These are phyloP conservation scores for Rhamphomyia laevipes DNA, from an alignment of 2,888 invertebrate species.

Conservation along the genomic window DNA sequence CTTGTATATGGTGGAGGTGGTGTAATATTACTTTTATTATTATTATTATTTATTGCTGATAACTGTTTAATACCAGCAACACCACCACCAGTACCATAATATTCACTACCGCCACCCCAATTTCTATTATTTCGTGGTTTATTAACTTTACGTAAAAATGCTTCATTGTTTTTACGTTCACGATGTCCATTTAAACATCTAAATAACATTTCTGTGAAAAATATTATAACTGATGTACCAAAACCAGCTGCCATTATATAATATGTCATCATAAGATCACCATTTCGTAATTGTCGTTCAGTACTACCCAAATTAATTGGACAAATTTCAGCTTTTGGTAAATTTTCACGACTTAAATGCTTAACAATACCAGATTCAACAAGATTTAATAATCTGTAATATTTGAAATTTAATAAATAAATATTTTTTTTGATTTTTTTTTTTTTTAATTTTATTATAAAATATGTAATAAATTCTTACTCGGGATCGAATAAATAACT, in stretches of 20 bases:
- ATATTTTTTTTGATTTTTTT: too few relatives aligned
- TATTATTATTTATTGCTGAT: constrained; percentile 16
- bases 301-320: constrained; percentile 69
- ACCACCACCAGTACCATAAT: not conserved
- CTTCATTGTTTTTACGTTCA: constrained; percentile 1
- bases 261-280: constrained; percentile 70
- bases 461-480: constrained; percentile 40
- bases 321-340: constrained; percentile 68
- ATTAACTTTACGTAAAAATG: not conserved
- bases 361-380: constrained; percentile 67
- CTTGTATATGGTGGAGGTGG: constrained; percentile 57
- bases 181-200: constrained; percentile 27
- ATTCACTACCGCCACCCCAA: not conserved
- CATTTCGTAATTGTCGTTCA: constrained; percentile 62
- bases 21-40: constrained; percentile 29
- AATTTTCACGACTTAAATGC: constrained; percentile 46
- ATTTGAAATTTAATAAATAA: not conserved
- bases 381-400: constrained; percentile 49
- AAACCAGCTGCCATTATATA: constrained; percentile 61
- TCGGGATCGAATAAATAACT: constrained; percentile 51
- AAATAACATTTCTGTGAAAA: constrained; percentile 49
- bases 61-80: not conserved
- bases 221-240: constrained; percentile 49
- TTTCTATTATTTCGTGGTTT: not conserved
- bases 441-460: too few relatives aligned